Percentiles rank a stretch among this genome's conserved stretches.
Conservation (phyloP, 30 jellyfish, hydroid and myxozoan genomes). For the Euphysa ruthae region DNA sequence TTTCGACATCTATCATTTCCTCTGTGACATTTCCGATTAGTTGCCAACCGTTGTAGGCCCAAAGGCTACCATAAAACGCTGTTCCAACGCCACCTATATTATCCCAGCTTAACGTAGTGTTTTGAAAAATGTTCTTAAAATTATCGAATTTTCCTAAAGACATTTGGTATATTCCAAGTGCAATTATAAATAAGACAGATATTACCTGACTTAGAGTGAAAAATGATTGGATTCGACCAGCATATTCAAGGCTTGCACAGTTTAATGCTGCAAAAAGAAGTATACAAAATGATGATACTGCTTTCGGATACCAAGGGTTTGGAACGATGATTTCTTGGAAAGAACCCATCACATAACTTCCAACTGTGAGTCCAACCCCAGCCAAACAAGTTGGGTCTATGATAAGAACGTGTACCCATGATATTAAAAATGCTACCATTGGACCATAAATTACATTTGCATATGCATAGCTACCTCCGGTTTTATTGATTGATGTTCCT, state of each 20-base stretch:
- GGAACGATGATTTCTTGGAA: slow-evolving; percentile 23
- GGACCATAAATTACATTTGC: slow-evolving; percentile 44
- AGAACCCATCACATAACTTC: slow-evolving; percentile 43
- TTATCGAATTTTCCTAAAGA: slow-evolving; percentile 28
- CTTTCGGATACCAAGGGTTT: slow-evolving; percentile 34
- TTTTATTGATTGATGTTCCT: slow-evolving; percentile 49
- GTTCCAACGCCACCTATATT: not conserved
- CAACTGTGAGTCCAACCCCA: slow-evolving; percentile 49
- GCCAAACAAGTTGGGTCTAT: slow-evolving; percentile 67
- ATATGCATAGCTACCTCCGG: slow-evolving; percentile 67
- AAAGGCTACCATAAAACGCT: slow-evolving; percentile 43
- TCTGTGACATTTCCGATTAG: slow-evolving; percentile 47
- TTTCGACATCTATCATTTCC: slow-evolving; percentile 48
- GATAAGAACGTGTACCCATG: slow-evolving; percentile 43
- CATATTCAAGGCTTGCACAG: slow-evolving; percentile 43
- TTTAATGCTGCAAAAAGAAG: slow-evolving; percentile 27
- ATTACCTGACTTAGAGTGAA: slow-evolving; percentile 41
- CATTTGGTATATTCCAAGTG: slow-evolving; percentile 55
- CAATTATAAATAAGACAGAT: slow-evolving; percentile 41
- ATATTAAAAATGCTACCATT: slow-evolving; percentile 40
- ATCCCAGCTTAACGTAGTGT: not conserved
- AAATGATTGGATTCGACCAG: slow-evolving; percentile 47
- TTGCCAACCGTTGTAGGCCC: slow-evolving; percentile 74
- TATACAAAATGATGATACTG: slow-evolving; percentile 32
- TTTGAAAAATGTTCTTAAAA: slow-evolving; percentile 22